Evolutionary conservation across 2,113 vertebrate species (phyloP), one percentile per base, ranked within the genome.

Genomic region (Sebastes fasciatus): DNA sequence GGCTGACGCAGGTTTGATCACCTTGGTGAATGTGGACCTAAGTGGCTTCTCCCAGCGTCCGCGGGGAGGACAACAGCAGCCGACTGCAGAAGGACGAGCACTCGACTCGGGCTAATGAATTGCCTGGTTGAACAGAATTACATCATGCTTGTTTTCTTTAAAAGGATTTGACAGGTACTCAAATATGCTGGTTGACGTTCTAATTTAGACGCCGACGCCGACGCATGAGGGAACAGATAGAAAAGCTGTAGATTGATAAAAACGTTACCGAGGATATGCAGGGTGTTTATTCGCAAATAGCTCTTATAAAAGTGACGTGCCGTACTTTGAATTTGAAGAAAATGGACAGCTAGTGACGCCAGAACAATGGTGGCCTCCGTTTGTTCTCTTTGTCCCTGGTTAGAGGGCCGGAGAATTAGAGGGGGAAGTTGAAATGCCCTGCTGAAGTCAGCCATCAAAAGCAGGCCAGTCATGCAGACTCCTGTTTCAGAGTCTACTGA

Each of bases 1-100:
- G 68, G 76, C 92, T 94, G 94, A 95, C 91, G 92, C 88, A 92
- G 94, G 91, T 91, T 91, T 89, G 90, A 94, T 95, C 94, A 95
- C 95, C 95, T 95, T 93, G 93, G 94, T 92, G 93, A 92, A 72
- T 45, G 74, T 75, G 82, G 91, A 92, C 88, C 73, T 82, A 86
- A 82, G 88, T 83, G 85, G 78, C 71, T 90, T 76, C 81, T 72
- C 80, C 23, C 11, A 12, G 52, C 40, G 69, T 89, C 92, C 89
- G 23, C 58, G 7, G 90, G 89, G 93, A 93, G 81, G 88, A 78
- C 71, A 79, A 69, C 77, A 74, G 88, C 91, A 66, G 77, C 78
- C 80, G 74, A 61, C 72, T 63, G 89, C 82, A 87, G 88, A 79
- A 88, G 89, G 89, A 92, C 83, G 80, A 65, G 84, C 83, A 89